Evolutionary conservation across 1,140 invertebrate species (phyloP), one percentile per base, ranked within the genome.

Genomic region (Prorops nasuta): DNA sequence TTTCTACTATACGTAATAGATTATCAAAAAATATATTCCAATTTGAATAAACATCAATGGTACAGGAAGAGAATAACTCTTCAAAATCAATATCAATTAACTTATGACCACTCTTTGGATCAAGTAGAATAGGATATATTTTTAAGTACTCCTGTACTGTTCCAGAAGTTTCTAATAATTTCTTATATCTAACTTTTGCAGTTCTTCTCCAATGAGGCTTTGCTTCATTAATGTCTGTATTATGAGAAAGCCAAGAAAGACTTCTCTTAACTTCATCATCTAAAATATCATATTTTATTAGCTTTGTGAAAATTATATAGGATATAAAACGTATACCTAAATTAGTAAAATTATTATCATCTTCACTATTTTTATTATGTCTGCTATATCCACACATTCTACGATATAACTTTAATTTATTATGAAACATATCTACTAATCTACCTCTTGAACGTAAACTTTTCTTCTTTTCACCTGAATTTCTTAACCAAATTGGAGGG

Each of bases 361-460:
- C 24, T 7, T 28, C 6, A 12, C 6, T 6, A 28, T 28, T 28
- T 6, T 28, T 28, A 12, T 12, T 28, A 12, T 12, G 24, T 12
- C 12, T 28, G 24, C 6, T 6, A 7, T 32, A 6, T 28, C 24
- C 24, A 7, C 6, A 28, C 18, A 49, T 20, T 2, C 22, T 8
- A 20, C 47, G 39, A 28, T 36, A 49, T 20, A 22, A 12, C 16
- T 43, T 41, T 17, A 49, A 24, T 49, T 49, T 49, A 21, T 49
- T 49, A 20, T 49, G 18, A 39, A 39, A 39, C 37, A 39, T 39
- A 19, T 39, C 37, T 3, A 16, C n/a, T 20, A 39, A 20, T 8
- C 37, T 3, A 16, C 37, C 37, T 16, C 37, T 14, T 24, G 32
- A 40, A 9, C 46, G 37, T 15, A 3, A n/a, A 17, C 35, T 40